These are phyloP conservation scores for Catotricha subobsoleta DNA, from an alignment of 2,888 invertebrate species.

Conservation along the genomic window DNA sequence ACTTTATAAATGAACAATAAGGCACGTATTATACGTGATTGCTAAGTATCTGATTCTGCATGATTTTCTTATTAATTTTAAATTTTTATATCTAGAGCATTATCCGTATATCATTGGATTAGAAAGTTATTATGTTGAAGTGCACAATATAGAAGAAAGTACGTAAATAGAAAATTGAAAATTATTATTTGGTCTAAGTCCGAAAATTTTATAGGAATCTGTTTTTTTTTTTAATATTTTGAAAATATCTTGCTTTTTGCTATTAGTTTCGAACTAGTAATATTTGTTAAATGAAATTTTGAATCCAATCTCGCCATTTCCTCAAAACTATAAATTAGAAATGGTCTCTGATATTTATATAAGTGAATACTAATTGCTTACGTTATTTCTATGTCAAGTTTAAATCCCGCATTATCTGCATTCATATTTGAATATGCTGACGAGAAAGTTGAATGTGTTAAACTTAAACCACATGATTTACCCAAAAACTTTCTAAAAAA, in stretches of 20 bases:
- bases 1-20: no score
- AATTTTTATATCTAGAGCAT: no score
- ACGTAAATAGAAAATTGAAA: no score
- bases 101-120: no score
- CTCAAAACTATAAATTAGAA: background rate
- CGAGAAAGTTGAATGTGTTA: background rate
- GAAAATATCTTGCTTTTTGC: background rate
- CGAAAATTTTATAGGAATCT: background rate
- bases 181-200: background rate
- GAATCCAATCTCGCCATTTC: background rate
- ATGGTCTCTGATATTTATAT: background rate
- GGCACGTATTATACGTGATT: no score
- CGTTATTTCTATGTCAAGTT: background rate
- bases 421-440: background rate
- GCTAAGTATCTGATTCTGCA: no score
- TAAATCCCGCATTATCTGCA: conserved; percentile 1
- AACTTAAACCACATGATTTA: background rate
- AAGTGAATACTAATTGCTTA: background rate
- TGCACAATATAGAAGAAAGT: no score
- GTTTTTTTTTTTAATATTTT: background rate
- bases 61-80: no score
- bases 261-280: background rate
- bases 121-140: no score
- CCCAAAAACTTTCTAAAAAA: background rate
- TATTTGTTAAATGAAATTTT: background rate